Base-by-base conservation (phyloP, 2,888 invertebrate genomes). In the Tuta absoluta region DNA sequence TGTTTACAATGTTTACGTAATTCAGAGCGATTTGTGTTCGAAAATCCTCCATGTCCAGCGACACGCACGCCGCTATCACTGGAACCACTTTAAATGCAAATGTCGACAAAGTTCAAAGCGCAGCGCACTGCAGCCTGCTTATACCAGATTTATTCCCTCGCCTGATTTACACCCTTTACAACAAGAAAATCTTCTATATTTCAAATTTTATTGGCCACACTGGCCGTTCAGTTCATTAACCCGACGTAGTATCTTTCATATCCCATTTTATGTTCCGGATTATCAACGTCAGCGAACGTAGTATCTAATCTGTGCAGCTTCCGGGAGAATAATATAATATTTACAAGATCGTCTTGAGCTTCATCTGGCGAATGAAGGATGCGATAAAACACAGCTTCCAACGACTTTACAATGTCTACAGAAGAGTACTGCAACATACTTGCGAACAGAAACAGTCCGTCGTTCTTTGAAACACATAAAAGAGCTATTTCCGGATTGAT, bases 1-100 rank as follows among this genome's bases (percentile, higher is more conserved):
- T 76, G 72, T 75, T 76, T 72, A 75, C 75, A 74, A 68, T 72
- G 66, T 70, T 71, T 65, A 64, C 61, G 67, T 70, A 71, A 75
- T 73, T 72, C 75, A 77, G 76, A 68, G 70, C 68, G 70, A 65
- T 64, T 56, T 68, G 65, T 67, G 68, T 78, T 76, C 72, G 68
- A 71, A 77, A 76, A 72, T 71, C 72, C 68, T 71, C 68, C 21
- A 23, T 33, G 49, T 62, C 11, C 37, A 33, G n/a, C 33, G 63
- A 60, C 69, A 68, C 73, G 71, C 78, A 79, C 80, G 78, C 77
- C 75, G 77, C 71, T 72, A 75, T 77, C 77, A 77, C 73, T 76
- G 79, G 80, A 80, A 75, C 81, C 79, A 77, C 82, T 86, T 84
- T 82, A 83, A 77, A 87, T 87, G 86, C 82, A 87, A 86, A 87